Conservation (phyloP, 2,113 vertebrate genomes). For the Oreochromis tanganicae region DNA sequence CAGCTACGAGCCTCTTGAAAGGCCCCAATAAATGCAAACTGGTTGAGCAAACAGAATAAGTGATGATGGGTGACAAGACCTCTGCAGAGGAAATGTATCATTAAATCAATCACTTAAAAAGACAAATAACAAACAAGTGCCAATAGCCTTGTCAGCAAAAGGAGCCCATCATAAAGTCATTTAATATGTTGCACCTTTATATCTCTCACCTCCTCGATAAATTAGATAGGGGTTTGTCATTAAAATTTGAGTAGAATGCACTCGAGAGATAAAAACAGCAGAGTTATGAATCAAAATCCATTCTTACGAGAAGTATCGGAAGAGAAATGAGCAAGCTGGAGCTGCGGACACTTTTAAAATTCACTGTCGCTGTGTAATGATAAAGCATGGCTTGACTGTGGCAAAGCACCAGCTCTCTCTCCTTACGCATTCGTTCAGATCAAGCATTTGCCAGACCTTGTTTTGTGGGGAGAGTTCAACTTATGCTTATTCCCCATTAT, state of each 20-base stretch:
- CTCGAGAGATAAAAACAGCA: conserved; percentile 45
- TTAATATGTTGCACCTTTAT: conserved; percentile 34
- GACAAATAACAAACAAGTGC: conserved; percentile 51
- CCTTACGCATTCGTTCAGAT: background rate
- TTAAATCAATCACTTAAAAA: conserved; percentile 63
- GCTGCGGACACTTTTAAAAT: conserved; percentile 46
- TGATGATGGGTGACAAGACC: background rate
- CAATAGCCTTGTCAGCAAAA: conserved; percentile 62
- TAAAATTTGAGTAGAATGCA: conserved; percentile 54
- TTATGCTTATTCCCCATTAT: conserved; percentile 34
- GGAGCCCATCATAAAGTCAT: conserved; percentile 42
- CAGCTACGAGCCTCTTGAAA: background rate
- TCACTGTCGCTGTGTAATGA: conserved; percentile 33
- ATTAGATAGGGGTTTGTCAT: conserved; percentile 43
- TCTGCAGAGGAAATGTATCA: background rate
- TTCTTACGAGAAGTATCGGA: background rate
- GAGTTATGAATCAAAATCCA: conserved; percentile 56
- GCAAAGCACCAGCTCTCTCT: background rate
- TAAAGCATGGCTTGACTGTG: conserved; percentile 12
- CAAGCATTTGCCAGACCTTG: conserved; percentile 41
- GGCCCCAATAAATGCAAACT: background rate
- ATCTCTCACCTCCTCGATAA: conserved; percentile 54
- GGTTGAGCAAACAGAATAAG: background rate
- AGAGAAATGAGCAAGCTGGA: conserved; percentile 24
- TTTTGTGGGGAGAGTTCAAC: conserved; percentile 30